Base-by-base conservation (phyloP, 1,140 invertebrate species). In the Teleogryllus occipitalis region DNA sequence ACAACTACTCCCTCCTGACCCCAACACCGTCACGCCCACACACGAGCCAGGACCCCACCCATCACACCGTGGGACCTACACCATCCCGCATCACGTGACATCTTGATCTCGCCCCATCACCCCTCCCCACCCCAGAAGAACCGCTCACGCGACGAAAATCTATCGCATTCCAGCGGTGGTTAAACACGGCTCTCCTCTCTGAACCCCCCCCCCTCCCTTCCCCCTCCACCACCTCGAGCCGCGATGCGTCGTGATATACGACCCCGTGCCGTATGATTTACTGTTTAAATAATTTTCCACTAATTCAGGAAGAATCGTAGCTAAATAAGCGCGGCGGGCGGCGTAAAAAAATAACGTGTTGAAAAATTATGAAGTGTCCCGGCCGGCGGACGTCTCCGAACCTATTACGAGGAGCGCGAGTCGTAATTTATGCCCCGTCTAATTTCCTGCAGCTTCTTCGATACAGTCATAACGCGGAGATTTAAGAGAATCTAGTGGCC, bases 331-430 rank as follows among this genome's bases (percentile, higher is more conserved):
- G 18, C 54, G 18, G 54, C 54, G 54, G 54, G 54, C 10, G 54
- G 54, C 10, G 54, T 10, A 18, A 18, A 65, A 65, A 65, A 65
- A 65, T 65, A 65, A 65, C 54, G 54, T 65, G 54, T 65, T 65
- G 54, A 65, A 65, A 65, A 65, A 65, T 65, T 65, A 65, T 65
- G 54, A 65, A 65, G 54, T 65, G 54, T 65, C 54, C 18, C 54
- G 54, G 10, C 2, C 54, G 18, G 10, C 54, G 54, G 54, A 65
- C 54, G 54, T 65, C 54, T 18, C 10, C 54, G 54, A 65, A 65
- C 18, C 54, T 39, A 65, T 65, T 65, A 65, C 18, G 54, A 10
- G 18, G 7, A 14, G 18, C 10, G 54, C 27, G 54, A 1, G 54
- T 7, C 18, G 54, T 65, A 7, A 65, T 65, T 65, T 65, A 65